Base-by-base conservation (phyloP, 53 echinoderm and acorn worm species). In the Hippasteria phrygiana region DNA sequence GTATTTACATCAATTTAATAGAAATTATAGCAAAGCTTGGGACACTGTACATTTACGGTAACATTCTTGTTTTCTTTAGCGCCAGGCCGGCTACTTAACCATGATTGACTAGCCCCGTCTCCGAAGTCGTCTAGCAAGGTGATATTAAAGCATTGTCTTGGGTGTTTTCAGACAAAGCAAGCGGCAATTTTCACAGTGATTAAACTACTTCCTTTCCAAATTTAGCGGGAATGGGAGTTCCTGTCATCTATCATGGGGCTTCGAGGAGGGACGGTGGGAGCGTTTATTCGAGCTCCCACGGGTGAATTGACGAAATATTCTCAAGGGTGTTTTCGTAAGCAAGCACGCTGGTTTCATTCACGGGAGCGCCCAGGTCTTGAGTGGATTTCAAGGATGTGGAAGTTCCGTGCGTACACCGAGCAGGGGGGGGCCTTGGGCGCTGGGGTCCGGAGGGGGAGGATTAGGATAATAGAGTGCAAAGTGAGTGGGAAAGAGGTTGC, bases 381-480 rank as follows among this genome's bases (percentile, higher is more conserved):
- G 0, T 14, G 59, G 26, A 59, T 59, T 7, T 59, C 22, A 59
- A 3, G 59, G 59, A 59, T 59, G 26, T 59, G 59, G 59, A 24
- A 22, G 59, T 59, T 24, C 26, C 59, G n/a, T 18, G 27, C n/a
- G n/a, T 20, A 7, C 59, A 24, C 22, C 20, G n/a, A 55, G 37
- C 7, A 16, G 34, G 53, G 16, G 55, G 53, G 42, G 29, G 33
- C 2, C 18, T 0, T 1, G 40, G 37, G 65, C 45, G 22, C 20
- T 3, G 38, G 75, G 34, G 16, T 43, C 53, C 53, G 31, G 40
- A 48, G 27, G 75, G 59, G 45, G 67, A 77, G 77, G 88, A 78
- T 37, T 34, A 63, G 56, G 66, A 77, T 85, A 71, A 85, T 71
- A 70, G 20, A 26, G 85, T 85, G 71, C n/a, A 22, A 85, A 85